Evolutionary conservation across 2,113 vertebrate genomes (phyloP).

Genomic region (Tragelaphus strepsiceros): DNA sequence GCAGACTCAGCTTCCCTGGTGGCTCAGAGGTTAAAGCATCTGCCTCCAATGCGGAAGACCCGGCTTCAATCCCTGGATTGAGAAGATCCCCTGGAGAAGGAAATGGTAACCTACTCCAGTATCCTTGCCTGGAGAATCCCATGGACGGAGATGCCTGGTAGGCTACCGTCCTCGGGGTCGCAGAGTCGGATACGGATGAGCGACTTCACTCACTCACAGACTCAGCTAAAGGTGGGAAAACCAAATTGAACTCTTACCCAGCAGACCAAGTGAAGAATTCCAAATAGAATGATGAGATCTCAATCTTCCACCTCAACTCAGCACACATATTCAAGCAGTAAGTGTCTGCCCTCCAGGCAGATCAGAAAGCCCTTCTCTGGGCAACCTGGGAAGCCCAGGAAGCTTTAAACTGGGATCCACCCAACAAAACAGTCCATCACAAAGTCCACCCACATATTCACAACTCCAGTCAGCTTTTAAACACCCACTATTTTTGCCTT

Average conservation of each 20-base stretch:
- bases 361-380: neutral
- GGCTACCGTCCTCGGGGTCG: too few relatives aligned
- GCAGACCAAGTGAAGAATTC: neutral
- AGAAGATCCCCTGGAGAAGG: too few relatives aligned
- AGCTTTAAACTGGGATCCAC: neutral
- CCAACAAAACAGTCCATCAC: neutral
- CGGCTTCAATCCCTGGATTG: too few relatives aligned
- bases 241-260: neutral
- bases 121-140: too few relatives aligned
- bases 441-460: neutral
- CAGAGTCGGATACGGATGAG: too few relatives aligned
- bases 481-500: neutral
- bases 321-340: neutral
- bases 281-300: neutral
- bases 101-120: too few relatives aligned
- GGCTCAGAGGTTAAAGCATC: too few relatives aligned
- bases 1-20: too few relatives aligned
- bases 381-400: neutral
- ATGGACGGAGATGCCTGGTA: too few relatives aligned
- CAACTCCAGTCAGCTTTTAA: neutral
- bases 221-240: neutral
- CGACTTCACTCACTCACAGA: neutral
- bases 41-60: too few relatives aligned
- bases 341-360: neutral
- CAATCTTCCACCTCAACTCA: neutral